phyloP scores from a whole-genome alignment of 2,888 invertebrate species.

The Hirtodrosophila alboralis region DNA sequence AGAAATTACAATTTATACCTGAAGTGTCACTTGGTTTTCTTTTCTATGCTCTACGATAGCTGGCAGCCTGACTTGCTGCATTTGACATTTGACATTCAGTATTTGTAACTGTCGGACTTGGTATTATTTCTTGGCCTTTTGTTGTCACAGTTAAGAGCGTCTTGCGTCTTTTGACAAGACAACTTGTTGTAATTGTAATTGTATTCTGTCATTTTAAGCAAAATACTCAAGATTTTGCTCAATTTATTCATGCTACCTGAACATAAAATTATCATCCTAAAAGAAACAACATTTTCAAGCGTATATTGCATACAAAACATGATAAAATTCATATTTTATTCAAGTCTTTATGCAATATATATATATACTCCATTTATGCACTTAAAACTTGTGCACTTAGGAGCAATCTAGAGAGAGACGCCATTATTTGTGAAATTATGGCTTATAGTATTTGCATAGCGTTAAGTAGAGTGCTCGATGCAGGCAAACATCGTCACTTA shows the following conservation, averaged over 20 bases:
- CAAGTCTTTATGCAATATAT: not conserved
- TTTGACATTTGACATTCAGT: slow-evolving; percentile 4
- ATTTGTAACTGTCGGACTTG: not conserved
- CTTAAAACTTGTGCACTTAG: slow-evolving; percentile 4
- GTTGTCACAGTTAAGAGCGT: slow-evolving; percentile 4
- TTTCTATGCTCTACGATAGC: not conserved
- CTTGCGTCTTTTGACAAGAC: slow-evolving; percentile 1
- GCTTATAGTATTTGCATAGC: slow-evolving; percentile 6
- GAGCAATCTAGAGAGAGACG: not conserved
- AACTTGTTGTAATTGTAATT: slow-evolving; percentile 8
- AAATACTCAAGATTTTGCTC: slow-evolving; percentile 2
- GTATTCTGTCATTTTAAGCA: slow-evolving; percentile 5
- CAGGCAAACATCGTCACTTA: slow-evolving; percentile 4
- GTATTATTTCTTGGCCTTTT: slow-evolving; percentile 5
- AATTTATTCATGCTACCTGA: not conserved
- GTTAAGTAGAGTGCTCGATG: slow-evolving; percentile 9
- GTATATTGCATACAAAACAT: too few species aligned
- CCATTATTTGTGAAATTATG: not conserved
- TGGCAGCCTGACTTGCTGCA: slow-evolving; percentile 6
- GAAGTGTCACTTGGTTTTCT: not conserved
- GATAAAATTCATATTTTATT: too few species aligned
- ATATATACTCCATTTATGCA: not conserved
- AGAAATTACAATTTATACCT: not conserved
- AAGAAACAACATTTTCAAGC: too few species aligned
- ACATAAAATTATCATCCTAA: too few species aligned